These are phyloP conservation scores for Amblyornis subalaris DNA, from an alignment of 2,113 vertebrate genomes.

Conservation along the genomic window DNA sequence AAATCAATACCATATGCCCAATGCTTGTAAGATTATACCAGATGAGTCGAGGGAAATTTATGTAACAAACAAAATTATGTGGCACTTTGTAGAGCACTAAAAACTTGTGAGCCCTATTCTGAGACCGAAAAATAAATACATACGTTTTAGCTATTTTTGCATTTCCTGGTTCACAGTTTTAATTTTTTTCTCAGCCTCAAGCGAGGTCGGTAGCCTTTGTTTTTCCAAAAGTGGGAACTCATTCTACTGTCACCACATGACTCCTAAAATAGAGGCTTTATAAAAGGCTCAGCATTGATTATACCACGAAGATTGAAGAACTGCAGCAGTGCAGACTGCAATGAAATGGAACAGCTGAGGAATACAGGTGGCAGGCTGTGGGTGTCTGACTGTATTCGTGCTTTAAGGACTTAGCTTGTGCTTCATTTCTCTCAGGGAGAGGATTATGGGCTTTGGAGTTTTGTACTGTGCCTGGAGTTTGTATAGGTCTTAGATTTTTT, in stretches of 20 bases:
- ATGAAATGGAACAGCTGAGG: neutral
- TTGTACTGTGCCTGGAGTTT: neutral
- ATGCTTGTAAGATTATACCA: neutral
- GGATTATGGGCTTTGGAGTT: constrained; percentile 34
- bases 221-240: neutral
- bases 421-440: neutral
- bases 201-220: neutral
- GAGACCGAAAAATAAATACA: neutral
- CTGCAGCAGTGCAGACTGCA: neutral
- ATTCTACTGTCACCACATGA: neutral
- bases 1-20: neutral
- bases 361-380: neutral
- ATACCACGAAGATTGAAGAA: neutral
- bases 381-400: neutral
- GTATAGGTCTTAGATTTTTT: neutral
- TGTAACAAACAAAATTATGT: neutral
- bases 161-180: neutral
- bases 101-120: neutral
- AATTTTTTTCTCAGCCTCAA: neutral
- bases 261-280: neutral
- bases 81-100: neutral
- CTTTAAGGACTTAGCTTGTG: neutral
- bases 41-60: neutral
- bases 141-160: neutral
- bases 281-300: neutral